Evolutionary conservation across 2,113 vertebrate species (phyloP).

Genomic region (Misgurnus mizolepis): DNA sequence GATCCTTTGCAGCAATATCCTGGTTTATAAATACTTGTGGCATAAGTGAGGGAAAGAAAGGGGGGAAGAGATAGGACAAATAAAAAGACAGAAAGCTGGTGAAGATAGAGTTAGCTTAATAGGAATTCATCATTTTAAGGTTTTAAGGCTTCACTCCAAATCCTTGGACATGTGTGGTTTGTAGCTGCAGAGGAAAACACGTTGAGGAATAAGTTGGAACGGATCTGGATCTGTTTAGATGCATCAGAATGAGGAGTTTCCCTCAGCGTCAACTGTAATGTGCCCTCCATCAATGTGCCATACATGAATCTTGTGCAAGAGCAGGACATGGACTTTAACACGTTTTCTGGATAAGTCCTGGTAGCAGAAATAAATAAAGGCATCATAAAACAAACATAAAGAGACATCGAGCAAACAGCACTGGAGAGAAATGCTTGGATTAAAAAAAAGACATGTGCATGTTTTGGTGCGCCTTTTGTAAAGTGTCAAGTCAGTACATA

Average conservation of each 20-base stretch:
- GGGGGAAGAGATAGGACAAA: neutral
- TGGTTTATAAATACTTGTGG: conserved; percentile 21
- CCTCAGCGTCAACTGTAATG: conserved; percentile 50
- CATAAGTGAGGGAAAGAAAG: neutral
- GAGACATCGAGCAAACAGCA: conserved; percentile 57
- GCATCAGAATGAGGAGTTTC: conserved; percentile 45
- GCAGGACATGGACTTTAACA: conserved; percentile 76
- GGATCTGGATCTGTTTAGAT: conserved; percentile 11
- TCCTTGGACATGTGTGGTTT: conserved; percentile 45
- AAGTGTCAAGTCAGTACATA: conserved; percentile 67
- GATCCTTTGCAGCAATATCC: conserved; percentile 51
- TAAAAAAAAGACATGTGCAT: conserved; percentile 36
- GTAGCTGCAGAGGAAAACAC: conserved; percentile 44
- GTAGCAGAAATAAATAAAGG: conserved; percentile 92
- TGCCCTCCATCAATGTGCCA: conserved; percentile 77
- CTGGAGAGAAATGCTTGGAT: conserved; percentile 25
- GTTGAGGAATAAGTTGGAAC: neutral
- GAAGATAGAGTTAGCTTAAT: neutral
- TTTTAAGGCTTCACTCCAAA: conserved; percentile 41
- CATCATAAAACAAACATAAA: conserved; percentile 67
- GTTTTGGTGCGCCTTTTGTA: conserved; percentile 13
- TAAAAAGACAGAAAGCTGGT: neutral
- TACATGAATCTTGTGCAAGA: conserved; percentile 43
- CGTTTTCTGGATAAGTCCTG: conserved; percentile 97
- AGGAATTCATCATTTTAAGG: conserved; percentile 31